Evolutionary conservation across 2,888 invertebrate species (phyloP).

Genomic region (Crematogaster levior): DNA sequence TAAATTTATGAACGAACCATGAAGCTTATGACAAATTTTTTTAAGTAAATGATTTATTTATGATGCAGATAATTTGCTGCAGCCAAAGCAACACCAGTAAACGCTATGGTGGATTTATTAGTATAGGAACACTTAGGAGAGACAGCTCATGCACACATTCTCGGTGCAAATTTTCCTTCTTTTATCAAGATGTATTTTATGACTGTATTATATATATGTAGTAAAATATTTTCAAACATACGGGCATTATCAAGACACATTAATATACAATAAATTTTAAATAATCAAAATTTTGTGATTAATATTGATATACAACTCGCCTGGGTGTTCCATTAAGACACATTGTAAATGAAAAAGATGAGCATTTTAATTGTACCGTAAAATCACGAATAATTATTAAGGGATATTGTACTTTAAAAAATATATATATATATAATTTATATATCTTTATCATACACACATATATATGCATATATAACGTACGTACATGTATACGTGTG

Average conservation of each 20-base stretch:
- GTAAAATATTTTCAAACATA: constrained; percentile 1
- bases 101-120: constrained; percentile 74
- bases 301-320: constrained; percentile 64
- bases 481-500: constrained; percentile 38
- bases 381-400: constrained; percentile 72
- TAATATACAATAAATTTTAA: constrained; percentile 5
- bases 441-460: constrained; percentile 61
- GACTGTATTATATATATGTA: neutral
- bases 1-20: neutral
- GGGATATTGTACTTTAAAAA: constrained; percentile 78
- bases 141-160: neutral
- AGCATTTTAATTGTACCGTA: constrained; percentile 77
- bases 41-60: constrained; percentile 28
- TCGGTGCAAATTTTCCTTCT: neutral
- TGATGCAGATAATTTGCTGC: constrained; percentile 82
- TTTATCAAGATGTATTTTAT: neutral
- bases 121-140: constrained; percentile 71
- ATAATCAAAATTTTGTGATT: neutral
- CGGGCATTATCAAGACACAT: constrained; percentile 13
- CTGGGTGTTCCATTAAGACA: constrained; percentile 75
- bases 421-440: constrained; percentile 66
- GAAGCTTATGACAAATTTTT: neutral
- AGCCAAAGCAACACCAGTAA: constrained; percentile 84
- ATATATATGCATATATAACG: constrained; percentile 57
- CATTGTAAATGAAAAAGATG: constrained; percentile 64